Evolutionary conservation across 2,888 invertebrate genomes (phyloP), one percentile per base, ranked within the genome.

Genomic region (Neoitamus cyanurus): DNA sequence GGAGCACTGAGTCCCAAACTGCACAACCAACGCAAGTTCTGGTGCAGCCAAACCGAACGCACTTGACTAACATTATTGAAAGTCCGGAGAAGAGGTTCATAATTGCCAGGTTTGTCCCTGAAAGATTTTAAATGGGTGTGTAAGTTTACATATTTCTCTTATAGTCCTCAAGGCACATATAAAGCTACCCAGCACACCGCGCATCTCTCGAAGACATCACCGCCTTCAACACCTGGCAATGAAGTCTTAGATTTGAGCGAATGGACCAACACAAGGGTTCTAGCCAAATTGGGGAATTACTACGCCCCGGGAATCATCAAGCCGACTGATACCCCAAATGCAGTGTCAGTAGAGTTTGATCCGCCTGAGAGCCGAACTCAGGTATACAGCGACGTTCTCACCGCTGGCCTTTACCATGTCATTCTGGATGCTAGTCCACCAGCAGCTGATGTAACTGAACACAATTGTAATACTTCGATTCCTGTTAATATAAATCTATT

Each of bases 341-440:
- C 95, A 89, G 94, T 98, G 88, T 93, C 94, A 87, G 96, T 98
- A 58, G 95, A 96, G 89, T 94, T 98, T 88, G 98, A 98, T 91
- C 94, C 95, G 48, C 93, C 94, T 86, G 95, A 95, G 87, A 94
- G 93, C 86, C 94, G 95, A 85, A 92, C 94, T 68, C 93, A 95
- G 87, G 93, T 94, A 88, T 97, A 95, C 89, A 93, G 92, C 90
- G 96, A 96, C 90, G 95, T 98, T 87, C 93, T 97, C 87, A 95
- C 95, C 88, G 93, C 93, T 87, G 95, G 96, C 88, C 95, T 95
- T 89, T 96, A 94, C 91, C 97, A 97, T 91, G 95, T 98, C 90
- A 97, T 98, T 88, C 95, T 97, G 89, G 98, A 99, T 91, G 97
- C 97, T 87, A 96, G 97, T 91, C 98, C 98, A 37, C 96, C 94